phyloP scores from a whole-genome alignment of 1,140 invertebrate species.

The Asbolus verrucosus region DNA sequence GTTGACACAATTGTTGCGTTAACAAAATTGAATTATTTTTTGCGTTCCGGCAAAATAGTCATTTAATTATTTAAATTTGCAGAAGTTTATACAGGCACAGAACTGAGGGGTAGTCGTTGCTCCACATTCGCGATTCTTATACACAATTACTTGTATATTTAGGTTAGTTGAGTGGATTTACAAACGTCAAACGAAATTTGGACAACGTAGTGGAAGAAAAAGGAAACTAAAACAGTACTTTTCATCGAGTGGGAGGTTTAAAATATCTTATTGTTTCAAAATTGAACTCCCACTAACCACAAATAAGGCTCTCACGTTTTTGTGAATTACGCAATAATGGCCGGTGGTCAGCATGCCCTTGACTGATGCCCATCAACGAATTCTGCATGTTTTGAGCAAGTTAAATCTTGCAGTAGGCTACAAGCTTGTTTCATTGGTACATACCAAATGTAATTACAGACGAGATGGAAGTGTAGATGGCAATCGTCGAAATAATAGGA shows the following conservation, averaged over 20 bases:
- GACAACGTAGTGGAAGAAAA: background rate
- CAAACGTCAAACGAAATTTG: constrained; percentile 7
- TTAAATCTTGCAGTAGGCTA: no score
- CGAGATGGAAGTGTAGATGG: constrained; percentile 25
- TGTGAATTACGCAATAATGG: constrained; percentile 25
- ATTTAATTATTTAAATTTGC: constrained; percentile 28
- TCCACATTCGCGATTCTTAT: background rate
- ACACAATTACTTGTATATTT: constrained; percentile 6
- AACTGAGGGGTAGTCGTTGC: background rate
- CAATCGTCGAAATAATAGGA: constrained; percentile 20
- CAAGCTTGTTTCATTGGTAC: no score
- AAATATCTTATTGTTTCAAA: constrained; percentile 24
- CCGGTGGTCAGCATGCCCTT: background rate
- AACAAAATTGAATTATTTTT: constrained; percentile 13
- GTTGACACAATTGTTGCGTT: constrained; percentile 18
- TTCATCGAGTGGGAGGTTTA: constrained; percentile 12
- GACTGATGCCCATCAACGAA: constrained; percentile 3
- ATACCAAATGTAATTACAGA: no score
- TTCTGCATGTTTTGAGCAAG: constrained; percentile 3
- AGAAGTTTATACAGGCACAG: background rate
- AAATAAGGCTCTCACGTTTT: constrained; percentile 31
- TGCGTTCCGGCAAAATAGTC: background rate
- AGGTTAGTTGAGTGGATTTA: constrained; percentile 1
- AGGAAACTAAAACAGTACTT: background rate
- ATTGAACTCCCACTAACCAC: constrained; percentile 14